Evolutionary conservation across 2,888 invertebrate genomes (phyloP).

Genomic region (Caenorhabditis afra): DNA sequence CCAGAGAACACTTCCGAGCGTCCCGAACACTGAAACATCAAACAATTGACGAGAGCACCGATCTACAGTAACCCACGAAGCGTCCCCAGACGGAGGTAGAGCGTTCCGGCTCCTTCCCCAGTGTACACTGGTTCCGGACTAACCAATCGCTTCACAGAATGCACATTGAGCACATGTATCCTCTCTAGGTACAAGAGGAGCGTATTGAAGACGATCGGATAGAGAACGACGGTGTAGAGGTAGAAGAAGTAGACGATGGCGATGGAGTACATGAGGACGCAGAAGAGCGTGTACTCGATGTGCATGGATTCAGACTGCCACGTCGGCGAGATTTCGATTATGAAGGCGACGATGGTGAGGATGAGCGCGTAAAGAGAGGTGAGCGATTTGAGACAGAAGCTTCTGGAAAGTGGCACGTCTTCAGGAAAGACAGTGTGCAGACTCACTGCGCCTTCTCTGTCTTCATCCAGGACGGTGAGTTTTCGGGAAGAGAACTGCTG

Average conservation of each 20-base stretch:
- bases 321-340: constrained; percentile 50
- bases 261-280: constrained; percentile 54
- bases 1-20: constrained; percentile 53
- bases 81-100: constrained; percentile 52
- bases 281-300: constrained; percentile 55
- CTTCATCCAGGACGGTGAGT: constrained; percentile 32
- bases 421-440: not conserved
- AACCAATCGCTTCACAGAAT: constrained; percentile 30
- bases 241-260: constrained; percentile 55
- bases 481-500: constrained; percentile 35
- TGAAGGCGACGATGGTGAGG: constrained; percentile 57
- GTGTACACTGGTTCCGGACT: constrained; percentile 41
- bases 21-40: constrained; percentile 53
- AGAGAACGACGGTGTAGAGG: constrained; percentile 46
- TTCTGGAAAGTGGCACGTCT: constrained; percentile 27
- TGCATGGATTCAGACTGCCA: constrained; percentile 50
- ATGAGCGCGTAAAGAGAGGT: constrained; percentile 47
- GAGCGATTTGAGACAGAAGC: constrained; percentile 43
- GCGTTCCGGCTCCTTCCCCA: constrained; percentile 46
- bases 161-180: constrained; percentile 21
- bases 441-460: constrained; percentile 47
- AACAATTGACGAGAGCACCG: not conserved
- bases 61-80: constrained; percentile 29
- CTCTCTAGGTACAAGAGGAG: constrained; percentile 38
- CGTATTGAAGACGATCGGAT: constrained; percentile 42